Conservation (phyloP, 1,140 invertebrate species). For the Antheraea pernyi region DNA sequence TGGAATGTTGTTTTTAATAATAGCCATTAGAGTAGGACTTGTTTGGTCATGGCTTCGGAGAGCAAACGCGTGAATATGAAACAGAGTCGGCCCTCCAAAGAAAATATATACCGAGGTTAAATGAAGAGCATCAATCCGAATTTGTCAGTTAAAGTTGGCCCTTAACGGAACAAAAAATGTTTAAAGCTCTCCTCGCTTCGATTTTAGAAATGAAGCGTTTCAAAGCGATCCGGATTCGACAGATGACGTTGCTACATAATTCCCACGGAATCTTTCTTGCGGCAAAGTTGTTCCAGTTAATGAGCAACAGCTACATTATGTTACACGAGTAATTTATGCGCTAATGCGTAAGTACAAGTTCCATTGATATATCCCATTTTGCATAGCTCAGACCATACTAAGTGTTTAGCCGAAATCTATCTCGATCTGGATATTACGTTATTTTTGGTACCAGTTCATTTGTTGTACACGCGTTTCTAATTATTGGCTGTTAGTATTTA, state of each 20-base stretch:
- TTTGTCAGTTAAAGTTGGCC: background rate
- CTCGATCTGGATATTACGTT: too few relatives aligned
- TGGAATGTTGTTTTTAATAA: constrained; percentile 31
- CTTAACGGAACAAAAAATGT: background rate
- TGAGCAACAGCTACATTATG: constrained; percentile 59
- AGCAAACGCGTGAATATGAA: background rate
- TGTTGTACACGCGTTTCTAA: too few relatives aligned
- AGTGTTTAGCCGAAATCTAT: background rate
- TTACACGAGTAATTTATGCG: constrained; percentile 67
- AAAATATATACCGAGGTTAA: constrained; percentile 24
- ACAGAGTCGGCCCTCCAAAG: constrained; percentile 25
- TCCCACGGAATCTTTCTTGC: constrained; percentile 50
- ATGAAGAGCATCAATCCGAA: constrained; percentile 26
- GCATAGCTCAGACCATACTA: constrained; percentile 14
- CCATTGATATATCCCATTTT: constrained; percentile 60
- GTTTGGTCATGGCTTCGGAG: background rate
- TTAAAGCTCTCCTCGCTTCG: constrained; percentile 3
- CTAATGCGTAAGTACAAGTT: constrained; percentile 56
- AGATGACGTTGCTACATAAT: constrained; percentile 31
- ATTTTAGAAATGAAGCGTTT: constrained; percentile 30
- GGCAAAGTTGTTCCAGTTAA: constrained; percentile 46
- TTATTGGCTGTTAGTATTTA: too few relatives aligned
- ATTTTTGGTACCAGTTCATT: too few relatives aligned
- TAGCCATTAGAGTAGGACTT: constrained; percentile 27
- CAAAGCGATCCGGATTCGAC: constrained; percentile 19